Base-by-base conservation (phyloP, 1,140 invertebrate species). In the Cyphomyrmex costatus region DNA sequence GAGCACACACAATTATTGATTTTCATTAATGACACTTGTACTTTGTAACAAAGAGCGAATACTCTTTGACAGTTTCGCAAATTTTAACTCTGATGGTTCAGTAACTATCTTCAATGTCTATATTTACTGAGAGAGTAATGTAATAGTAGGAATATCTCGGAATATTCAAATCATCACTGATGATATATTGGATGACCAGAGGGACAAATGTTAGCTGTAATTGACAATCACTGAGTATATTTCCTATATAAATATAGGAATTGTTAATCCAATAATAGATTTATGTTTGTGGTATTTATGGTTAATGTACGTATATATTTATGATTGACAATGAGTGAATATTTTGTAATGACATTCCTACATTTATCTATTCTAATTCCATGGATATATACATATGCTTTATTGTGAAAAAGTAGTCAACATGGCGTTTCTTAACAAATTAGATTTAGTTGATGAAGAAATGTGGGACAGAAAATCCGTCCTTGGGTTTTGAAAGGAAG, bases 221-320 rank as follows among this genome's bases (percentile, higher is more conserved):
- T 82, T 27, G 68, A 74, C 36, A 74, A 74, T 83, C 53, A 42
- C 36, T 16, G 66, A 24, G 10, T 42, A 21, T 30, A 78, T 78
- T 33, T 27, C 60, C 68, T 33, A 83, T 33, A 83, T 61, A 73
- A 83, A 74, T 83, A 30, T 58, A 60, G 68, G 4, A 60, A 60
- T 56, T 49, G 19, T 46, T 74, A 33, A 49, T 61, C 42, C n/a
- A 60, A 74, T 60, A 56, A 71, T 83, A 74, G 42, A 73, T 49
- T 49, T 49, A 49, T 16, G 8, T 3, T 49, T 16, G 14, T 82
- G 8, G 14, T 16, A 58, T 46, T 51, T 46, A 21, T 30, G 3
- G 2, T 60, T 7, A 19, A 42, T 49, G 10, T 60, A 53, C 10
- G 16, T 49, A 21, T 7, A 42, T n/a, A 19, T 46, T 58, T 51